A percentile compares a stretch with the other conserved stretches of the same genome.
These are phyloP conservation scores for Beris chalybata DNA, from an alignment of 2,888 invertebrate genomes.

Conservation along the genomic window DNA sequence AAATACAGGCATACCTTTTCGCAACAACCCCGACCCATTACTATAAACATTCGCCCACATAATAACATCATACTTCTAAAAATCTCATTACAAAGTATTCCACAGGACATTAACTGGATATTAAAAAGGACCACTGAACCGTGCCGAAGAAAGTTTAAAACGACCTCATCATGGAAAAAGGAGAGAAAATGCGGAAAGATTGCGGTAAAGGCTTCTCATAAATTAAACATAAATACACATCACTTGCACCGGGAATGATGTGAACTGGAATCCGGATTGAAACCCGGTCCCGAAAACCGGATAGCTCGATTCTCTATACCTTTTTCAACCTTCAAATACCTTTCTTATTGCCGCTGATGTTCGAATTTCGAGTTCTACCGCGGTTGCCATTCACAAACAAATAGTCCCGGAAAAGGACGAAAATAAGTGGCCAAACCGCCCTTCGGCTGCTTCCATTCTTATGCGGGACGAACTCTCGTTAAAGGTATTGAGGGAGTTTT, in stretches of 20 bases:
- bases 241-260: too few species aligned
- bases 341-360: too few species aligned
- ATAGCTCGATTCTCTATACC: neutral
- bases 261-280: too few species aligned
- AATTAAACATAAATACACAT: conserved; percentile 14
- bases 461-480: too few species aligned
- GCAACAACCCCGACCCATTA: conserved; percentile 2
- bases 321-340: too few species aligned
- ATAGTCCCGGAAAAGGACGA: too few species aligned
- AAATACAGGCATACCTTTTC: conserved; percentile 6
- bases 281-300: too few species aligned
- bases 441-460: neutral
- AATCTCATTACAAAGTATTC: conserved; percentile 29
- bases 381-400: neutral
- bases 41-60: conserved; percentile 9
- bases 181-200: neutral
- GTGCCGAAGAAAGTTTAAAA: neutral
- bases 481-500: neutral
- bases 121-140: conserved; percentile 23
- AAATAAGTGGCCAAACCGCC: too few species aligned
- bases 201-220: conserved; percentile 8
- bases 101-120: conserved; percentile 28
- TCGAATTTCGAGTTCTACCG: too few species aligned
- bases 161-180: neutral
- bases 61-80: conserved; percentile 13